phyloP scores from a whole-genome alignment of 1,140 invertebrate genomes.

The Hylaeus volcanicus region DNA sequence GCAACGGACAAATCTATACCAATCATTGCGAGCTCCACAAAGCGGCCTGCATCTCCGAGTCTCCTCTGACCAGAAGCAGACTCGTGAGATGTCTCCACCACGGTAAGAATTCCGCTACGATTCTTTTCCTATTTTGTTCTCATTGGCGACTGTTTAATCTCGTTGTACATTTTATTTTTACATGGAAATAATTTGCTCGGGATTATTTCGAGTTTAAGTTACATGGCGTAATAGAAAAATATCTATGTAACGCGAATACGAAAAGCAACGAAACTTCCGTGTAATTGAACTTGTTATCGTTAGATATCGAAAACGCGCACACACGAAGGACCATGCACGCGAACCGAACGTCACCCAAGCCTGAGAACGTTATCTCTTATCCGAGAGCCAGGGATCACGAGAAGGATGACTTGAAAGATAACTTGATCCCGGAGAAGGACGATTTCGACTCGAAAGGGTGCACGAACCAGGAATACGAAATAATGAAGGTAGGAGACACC shows the following conservation, averaged over 20 bases:
- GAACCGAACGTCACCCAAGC: constrained; percentile 37
- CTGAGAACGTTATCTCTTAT: constrained; percentile 57
- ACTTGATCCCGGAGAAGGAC: constrained; percentile 67
- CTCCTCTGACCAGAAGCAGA: constrained; percentile 82
- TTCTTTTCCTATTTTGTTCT: too few species aligned
- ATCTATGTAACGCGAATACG: too few species aligned
- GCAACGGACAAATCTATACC: constrained; percentile 86
- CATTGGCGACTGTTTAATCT: too few species aligned
- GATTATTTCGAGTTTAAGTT: too few species aligned
- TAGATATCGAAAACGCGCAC: constrained; percentile 46
- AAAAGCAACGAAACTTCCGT: too few species aligned
- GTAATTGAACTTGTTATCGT: constrained; percentile 6
- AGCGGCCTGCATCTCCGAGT: constrained; percentile 84
- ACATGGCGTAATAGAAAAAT: too few species aligned
- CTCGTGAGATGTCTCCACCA: constrained; percentile 79
- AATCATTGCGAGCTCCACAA: constrained; percentile 90
- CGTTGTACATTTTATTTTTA: too few species aligned
- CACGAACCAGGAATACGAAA: constrained; percentile 86
- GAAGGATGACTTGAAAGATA: constrained; percentile 67
- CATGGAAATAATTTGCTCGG: too few species aligned
- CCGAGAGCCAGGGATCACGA: constrained; percentile 51
- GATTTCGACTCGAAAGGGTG: constrained; percentile 79
- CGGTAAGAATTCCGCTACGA: constrained; percentile 63
- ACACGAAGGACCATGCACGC: constrained; percentile 22
- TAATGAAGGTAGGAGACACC: constrained; percentile 83